phyloP scores from a whole-genome alignment of 2,113 vertebrate species.

The Tympanuchus pallidicinctus region DNA sequence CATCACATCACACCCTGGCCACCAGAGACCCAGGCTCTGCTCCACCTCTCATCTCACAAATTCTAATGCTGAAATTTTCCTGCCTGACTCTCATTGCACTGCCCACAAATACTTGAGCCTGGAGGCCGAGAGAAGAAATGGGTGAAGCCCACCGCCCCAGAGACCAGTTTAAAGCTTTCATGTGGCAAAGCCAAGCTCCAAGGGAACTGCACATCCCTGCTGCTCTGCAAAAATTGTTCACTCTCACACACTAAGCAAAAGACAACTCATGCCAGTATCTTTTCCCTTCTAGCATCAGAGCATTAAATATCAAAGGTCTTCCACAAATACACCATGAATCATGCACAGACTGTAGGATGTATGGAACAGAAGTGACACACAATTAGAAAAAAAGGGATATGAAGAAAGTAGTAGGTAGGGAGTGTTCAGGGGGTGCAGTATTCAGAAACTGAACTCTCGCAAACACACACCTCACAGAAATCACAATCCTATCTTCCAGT shows the following conservation, averaged over 20 bases:
- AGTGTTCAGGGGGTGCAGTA: not conserved
- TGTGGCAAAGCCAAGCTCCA: not conserved
- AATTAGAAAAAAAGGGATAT: not conserved
- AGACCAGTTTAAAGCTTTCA: not conserved
- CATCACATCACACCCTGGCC: not conserved
- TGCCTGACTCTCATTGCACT: not conserved
- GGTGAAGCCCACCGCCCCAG: not conserved
- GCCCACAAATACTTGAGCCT: not conserved
- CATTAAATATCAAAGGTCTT: not conserved
- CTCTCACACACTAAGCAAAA: not conserved
- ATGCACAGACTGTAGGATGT: accelerated
- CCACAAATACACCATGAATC: not conserved
- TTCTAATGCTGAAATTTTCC: not conserved
- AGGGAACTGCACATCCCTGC: not conserved
- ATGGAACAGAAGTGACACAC: not conserved
- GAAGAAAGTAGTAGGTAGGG: not conserved
- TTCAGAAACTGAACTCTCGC: not conserved
- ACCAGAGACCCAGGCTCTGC: not conserved
- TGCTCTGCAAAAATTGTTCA: not conserved
- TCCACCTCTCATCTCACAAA: not conserved
- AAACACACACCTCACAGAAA: not conserved
- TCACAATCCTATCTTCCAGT: accelerated
- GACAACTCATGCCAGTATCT: not conserved
- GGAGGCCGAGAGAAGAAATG: accelerated
- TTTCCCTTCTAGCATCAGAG: not conserved